A percentile compares a stretch with the other conserved stretches of the same genome.
These are phyloP conservation scores for Emydura subglobosa DNA, from an alignment of 2,113 vertebrate genomes.

Conservation along the genomic window DNA sequence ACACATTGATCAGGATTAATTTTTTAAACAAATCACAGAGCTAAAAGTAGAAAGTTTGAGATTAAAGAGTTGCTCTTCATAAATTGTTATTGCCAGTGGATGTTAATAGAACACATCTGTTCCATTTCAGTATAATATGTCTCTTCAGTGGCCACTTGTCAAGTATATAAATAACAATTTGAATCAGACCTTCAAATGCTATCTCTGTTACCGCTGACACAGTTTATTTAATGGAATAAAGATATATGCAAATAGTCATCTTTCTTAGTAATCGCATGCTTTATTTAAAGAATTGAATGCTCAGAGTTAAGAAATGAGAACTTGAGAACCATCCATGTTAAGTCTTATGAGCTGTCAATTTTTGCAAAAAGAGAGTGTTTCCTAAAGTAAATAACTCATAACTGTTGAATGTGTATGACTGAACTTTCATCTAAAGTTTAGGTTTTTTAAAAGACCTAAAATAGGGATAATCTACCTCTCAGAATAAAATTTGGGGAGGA, in stretches of 20 bases:
- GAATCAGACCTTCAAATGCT: background rate
- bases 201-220: background rate
- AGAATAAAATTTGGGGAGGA: background rate
- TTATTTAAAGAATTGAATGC: background rate
- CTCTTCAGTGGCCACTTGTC: background rate
- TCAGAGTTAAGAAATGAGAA: background rate
- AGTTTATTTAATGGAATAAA: background rate
- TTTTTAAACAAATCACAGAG: slow-evolving; percentile 4
- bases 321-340: background rate
- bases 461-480: background rate
- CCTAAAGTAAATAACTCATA: background rate
- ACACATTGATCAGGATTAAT: background rate
- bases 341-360: background rate
- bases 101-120: background rate
- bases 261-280: background rate
- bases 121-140: background rate
- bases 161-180: background rate
- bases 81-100: background rate
- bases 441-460: background rate
- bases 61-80: background rate
- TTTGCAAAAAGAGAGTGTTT: background rate
- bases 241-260: background rate
- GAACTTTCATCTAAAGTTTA: background rate
- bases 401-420: background rate
- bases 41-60: background rate